phyloP scores from a whole-genome alignment of 1,140 invertebrate genomes.

The Portunus trituberculatus region DNA sequence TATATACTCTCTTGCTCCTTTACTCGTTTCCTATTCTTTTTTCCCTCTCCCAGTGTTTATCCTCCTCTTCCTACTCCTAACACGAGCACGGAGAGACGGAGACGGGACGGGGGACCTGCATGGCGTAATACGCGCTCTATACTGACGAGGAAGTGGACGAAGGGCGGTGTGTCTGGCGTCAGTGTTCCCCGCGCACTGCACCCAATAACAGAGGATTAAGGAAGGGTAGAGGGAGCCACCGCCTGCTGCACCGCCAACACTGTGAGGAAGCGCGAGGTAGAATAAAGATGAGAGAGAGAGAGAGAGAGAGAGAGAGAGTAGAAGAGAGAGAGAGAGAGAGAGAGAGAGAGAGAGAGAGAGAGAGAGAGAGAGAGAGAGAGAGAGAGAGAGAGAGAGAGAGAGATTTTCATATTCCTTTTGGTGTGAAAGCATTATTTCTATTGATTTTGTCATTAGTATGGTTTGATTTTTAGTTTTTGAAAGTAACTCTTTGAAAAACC shows the following conservation, averaged over 20 bases:
- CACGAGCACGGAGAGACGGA: neutral
- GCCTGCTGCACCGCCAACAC: neutral
- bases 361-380: too few relatives aligned
- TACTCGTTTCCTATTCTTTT: neutral
- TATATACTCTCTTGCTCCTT: neutral
- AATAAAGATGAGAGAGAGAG: neutral
- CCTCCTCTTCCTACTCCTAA: neutral
- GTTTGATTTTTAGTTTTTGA: too few relatives aligned
- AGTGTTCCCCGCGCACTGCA: neutral
- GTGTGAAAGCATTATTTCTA: too few relatives aligned
- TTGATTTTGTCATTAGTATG: too few relatives aligned
- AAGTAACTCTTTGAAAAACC: too few relatives aligned
- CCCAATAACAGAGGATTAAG: neutral
- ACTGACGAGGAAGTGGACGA: neutral
- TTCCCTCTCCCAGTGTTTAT: neutral
- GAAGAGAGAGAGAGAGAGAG: too few relatives aligned
- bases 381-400: too few relatives aligned
- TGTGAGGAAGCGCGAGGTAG: neutral
- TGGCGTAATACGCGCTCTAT: neutral
- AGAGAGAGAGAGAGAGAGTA: too few relatives aligned
- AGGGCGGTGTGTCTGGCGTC: neutral
- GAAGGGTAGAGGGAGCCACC: constrained; percentile 3
- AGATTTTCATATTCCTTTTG: too few relatives aligned
- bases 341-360: too few relatives aligned
- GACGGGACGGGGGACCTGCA: neutral